Base-by-base conservation (phyloP, 2,888 invertebrate genomes). In the Sesamia inferens region DNA sequence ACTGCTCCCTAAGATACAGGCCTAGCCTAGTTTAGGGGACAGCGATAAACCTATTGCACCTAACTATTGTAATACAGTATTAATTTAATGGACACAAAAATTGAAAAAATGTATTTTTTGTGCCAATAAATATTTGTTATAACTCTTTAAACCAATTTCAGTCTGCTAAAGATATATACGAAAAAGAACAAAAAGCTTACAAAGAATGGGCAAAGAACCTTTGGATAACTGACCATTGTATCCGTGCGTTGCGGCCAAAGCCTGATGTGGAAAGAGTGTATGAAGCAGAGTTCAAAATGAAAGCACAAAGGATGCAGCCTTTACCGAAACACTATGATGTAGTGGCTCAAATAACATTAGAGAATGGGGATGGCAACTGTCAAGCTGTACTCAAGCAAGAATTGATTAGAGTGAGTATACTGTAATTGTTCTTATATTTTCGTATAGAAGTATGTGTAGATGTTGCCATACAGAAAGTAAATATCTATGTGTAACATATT, bases 281-380 rank as follows among this genome's bases (percentile, higher is more conserved):
- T 24, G 93, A 94, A 19, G 94, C 94, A 0, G 92, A 92, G 75
- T 93, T 90, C 77, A 91, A 91, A 78, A 79, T 94, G 74, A 89
- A 84, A 51, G 89, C 89, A 0, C 86, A 87, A 4, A 86, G 89
- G 48, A 71, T 94, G 72, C 80, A 87, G 22, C 87, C 90, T 0
- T 90, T 91, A n/a, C 94, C 94, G 0, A 92, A 90, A 64, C 81
- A 74, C 0, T 95, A 90, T 76, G 78, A 84, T 10, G 67, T 94
- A 79, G 95, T 91, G 0, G 95, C 94, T 0, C 95, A 95, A 63
- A 93, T 96, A 82, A 90, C 93, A 0, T 75, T 95, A 3, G 90
- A 89, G 54, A 77, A 66, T 61, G 16, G 74, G 0, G 77, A 68
- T 0, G 86, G 84, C 13, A 69, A 78, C 0, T 94, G 89, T 82